A percentile compares a stretch with the other conserved stretches of the same genome.
phyloP scores from a whole-genome alignment of 2,797 vertebrate genomes.

The Sebastes cheni region DNA sequence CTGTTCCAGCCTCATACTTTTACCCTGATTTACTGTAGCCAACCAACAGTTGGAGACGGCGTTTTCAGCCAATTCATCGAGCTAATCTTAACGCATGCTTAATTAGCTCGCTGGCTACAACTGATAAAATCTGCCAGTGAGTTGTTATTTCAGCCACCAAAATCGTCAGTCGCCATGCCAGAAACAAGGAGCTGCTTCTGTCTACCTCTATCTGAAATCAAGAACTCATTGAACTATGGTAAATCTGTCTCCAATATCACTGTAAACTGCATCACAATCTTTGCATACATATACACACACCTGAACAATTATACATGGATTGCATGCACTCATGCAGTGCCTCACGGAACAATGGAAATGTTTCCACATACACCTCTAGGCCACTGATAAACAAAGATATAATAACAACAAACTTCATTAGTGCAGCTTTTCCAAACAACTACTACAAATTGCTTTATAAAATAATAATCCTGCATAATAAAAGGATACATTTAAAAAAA shows the following conservation, averaged over 20 bases:
- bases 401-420: constrained; percentile 1
- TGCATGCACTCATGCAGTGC: background rate
- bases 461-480: constrained; percentile 2
- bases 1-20: background rate
- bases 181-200: background rate
- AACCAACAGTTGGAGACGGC: background rate
- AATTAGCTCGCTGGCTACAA: background rate
- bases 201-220: background rate
- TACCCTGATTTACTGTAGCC: background rate
- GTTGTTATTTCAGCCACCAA: background rate
- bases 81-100: background rate
- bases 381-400: background rate
- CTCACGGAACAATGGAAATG: background rate
- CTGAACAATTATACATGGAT: background rate
- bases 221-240: background rate
- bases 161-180: background rate
- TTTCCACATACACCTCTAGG: background rate
- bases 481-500: background rate
- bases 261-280: background rate
- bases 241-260: background rate
- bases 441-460: background rate
- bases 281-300: background rate
- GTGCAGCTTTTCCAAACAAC: background rate
- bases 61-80: background rate
- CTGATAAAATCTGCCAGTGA: background rate